Conservation (phyloP, 2,113 vertebrate genomes). For the Sinocyclocheilus maitianheensis region DNA sequence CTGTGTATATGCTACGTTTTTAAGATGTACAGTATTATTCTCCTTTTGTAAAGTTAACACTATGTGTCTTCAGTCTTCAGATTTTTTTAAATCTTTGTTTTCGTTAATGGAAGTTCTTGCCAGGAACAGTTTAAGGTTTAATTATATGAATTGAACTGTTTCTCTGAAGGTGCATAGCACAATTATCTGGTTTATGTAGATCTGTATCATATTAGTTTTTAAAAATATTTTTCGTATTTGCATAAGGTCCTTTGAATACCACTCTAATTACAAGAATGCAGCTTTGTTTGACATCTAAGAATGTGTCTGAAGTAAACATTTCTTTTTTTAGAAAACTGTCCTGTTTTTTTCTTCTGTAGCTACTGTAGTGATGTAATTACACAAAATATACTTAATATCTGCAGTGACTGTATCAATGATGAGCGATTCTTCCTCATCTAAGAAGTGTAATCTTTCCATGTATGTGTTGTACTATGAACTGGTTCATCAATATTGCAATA, state of each 20-base stretch:
- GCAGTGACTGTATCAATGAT: background rate
- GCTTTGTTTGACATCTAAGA: constrained; percentile 93
- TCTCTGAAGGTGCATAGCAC: constrained; percentile 85
- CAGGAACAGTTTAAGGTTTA: constrained; percentile 85
- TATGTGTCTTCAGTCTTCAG: constrained; percentile 83
- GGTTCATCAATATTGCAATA: background rate
- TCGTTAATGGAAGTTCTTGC: constrained; percentile 83
- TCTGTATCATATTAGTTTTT: constrained; percentile 76
- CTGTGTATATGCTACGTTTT: constrained; percentile 93
- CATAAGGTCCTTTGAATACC: constrained; percentile 90
- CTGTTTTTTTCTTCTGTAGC: background rate
- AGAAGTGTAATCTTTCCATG: background rate
- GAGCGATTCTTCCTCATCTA: background rate
- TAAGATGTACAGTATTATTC: constrained; percentile 92
- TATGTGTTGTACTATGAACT: background rate
- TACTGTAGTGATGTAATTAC: background rate
- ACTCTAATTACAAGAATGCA: constrained; percentile 91
- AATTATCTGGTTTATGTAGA: constrained; percentile 82
- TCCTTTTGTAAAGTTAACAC: constrained; percentile 93
- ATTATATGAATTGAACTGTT: constrained; percentile 82
- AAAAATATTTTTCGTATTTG: constrained; percentile 86
- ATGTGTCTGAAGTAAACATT: constrained; percentile 94
- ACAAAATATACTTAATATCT: background rate
- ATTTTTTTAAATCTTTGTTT: constrained; percentile 63
- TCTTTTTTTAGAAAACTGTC: constrained; percentile 82